These are phyloP conservation scores for Carlito syrichta DNA, from an alignment of 2,113 vertebrate species.

Conservation along the genomic window DNA sequence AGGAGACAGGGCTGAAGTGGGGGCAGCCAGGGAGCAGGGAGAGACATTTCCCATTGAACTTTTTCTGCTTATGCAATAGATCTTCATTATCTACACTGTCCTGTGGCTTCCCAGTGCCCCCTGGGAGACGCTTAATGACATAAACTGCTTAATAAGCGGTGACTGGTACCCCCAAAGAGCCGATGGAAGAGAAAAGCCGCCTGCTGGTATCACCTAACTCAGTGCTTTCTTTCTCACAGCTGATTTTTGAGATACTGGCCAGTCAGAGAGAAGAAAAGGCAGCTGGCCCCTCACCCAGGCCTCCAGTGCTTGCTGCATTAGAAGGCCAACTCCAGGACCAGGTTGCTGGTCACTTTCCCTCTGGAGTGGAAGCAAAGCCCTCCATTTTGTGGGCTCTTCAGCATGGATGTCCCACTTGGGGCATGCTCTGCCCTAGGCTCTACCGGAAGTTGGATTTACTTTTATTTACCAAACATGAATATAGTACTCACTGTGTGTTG, in stretches of 20 bases:
- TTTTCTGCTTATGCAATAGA: slow-evolving; percentile 75
- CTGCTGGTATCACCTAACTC: rapidly evolving
- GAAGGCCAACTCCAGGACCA: background rate
- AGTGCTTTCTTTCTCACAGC: background rate
- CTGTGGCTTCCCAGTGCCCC: slow-evolving; percentile 64
- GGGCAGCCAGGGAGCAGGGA: background rate
- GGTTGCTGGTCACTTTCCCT: background rate
- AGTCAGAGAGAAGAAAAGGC: background rate
- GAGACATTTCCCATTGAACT: slow-evolving; percentile 71
- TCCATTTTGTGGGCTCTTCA: background rate
- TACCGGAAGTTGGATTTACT: background rate
- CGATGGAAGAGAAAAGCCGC: background rate
- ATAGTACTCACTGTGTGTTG: background rate
- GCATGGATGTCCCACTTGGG: background rate
- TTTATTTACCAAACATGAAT: background rate
- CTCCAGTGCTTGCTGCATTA: background rate
- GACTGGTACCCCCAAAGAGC: slow-evolving; percentile 15
- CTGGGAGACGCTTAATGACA: slow-evolving; percentile 65
- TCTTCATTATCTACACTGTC: slow-evolving; percentile 78
- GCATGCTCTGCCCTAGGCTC: background rate
- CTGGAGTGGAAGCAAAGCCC: background rate
- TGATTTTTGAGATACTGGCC: background rate
- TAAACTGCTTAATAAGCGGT: slow-evolving; percentile 73
- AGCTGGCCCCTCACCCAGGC: background rate
- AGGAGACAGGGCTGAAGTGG: slow-evolving; percentile 9